Evolutionary conservation across 2,888 invertebrate species (phyloP).

Genomic region (Smittia aterrima): DNA sequence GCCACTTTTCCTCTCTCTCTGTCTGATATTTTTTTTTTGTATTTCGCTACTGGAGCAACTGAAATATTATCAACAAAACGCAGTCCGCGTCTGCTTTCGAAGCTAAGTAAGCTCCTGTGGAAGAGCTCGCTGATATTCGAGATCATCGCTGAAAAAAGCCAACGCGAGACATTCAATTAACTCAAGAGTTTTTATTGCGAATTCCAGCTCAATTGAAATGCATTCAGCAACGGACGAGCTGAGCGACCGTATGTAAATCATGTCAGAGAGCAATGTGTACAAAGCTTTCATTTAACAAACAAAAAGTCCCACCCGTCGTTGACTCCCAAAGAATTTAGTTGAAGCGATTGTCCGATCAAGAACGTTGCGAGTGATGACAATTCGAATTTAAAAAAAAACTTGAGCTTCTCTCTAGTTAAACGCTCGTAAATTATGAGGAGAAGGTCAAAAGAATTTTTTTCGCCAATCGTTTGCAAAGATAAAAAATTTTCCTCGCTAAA

Average conservation of each 20-base stretch:
- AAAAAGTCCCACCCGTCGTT: not conserved
- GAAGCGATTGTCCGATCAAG: not conserved
- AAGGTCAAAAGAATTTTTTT: constrained; percentile 2
- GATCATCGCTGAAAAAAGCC: not conserved
- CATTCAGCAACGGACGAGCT: constrained; percentile 20
- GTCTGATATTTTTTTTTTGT: not conserved
- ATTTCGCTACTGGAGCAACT: not conserved
- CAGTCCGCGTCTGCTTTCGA: too few species aligned
- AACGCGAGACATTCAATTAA: not conserved
- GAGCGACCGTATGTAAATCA: constrained; percentile 27
- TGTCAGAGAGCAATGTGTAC: not conserved
- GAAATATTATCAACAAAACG: not conserved
- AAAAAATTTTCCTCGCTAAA: not conserved
- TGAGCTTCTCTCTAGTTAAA: too few species aligned
- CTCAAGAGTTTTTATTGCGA: not conserved
- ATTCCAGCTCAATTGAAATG: constrained; percentile 39
- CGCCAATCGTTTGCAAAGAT: not conserved
- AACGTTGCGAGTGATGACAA: not conserved
- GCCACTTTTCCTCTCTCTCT: not conserved
- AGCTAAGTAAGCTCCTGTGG: too few species aligned
- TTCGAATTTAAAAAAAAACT: not conserved
- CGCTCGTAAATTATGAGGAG: constrained; percentile 10
- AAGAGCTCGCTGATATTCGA: not conserved
- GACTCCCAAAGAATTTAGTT: not conserved
- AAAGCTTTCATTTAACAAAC: not conserved